A percentile compares a stretch with the other conserved stretches of the same genome.
These are phyloP conservation scores for Formicarius rufipectus DNA, from an alignment of 2,113 vertebrate species.

Conservation along the genomic window DNA sequence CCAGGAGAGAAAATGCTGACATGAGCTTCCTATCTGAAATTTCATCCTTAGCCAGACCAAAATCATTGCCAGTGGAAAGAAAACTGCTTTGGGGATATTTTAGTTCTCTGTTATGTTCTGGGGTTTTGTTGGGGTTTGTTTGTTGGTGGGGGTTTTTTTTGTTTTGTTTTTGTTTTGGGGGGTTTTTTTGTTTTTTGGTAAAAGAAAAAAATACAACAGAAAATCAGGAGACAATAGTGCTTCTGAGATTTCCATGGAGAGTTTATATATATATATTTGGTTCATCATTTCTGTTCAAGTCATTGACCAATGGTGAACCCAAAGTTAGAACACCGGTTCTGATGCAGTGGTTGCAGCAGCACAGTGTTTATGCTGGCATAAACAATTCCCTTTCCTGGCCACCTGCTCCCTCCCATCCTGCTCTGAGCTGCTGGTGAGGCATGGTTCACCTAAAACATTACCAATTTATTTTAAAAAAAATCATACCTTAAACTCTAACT, in stretches of 20 bases:
- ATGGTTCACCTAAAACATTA: neutral
- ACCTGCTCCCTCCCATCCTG: neutral
- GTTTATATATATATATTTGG: neutral
- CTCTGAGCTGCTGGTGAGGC: neutral
- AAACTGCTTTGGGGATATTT: neutral
- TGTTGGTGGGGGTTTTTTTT: neutral
- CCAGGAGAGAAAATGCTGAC: neutral
- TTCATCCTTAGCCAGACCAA: neutral
- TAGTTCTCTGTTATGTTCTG: neutral
- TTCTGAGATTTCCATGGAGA: neutral
- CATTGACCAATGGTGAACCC: neutral
- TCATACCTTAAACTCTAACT: accelerated
- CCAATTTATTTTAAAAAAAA: neutral
- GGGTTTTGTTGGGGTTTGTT: neutral
- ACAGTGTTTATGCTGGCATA: constrained; percentile 9
- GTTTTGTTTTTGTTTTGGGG: neutral
- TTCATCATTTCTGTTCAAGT: neutral
- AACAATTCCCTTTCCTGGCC: constrained; percentile 23
- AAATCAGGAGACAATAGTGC: neutral
- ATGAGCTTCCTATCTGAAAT: neutral
- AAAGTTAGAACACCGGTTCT: neutral
- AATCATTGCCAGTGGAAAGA: neutral
- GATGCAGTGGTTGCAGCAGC: neutral
- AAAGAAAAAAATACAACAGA: neutral
- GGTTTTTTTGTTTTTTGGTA: neutral